phyloP scores from a whole-genome alignment of 2,888 invertebrate genomes.

The Drosophila gaucha region DNA sequence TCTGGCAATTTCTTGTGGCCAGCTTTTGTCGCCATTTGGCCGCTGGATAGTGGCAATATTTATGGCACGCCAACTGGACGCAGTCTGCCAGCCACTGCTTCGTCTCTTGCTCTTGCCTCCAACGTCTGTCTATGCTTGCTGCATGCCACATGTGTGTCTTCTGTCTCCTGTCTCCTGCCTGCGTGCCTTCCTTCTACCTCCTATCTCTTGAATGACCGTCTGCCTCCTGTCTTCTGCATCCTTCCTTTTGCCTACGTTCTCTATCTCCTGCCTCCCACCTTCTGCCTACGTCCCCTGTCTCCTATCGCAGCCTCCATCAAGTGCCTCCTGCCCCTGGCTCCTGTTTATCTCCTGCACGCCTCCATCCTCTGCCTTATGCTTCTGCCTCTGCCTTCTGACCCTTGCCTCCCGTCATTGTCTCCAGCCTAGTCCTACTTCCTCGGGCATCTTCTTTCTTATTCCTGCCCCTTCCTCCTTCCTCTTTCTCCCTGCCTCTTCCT shows the following conservation, averaged over 20 bases:
- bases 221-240: background rate
- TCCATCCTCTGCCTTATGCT: background rate
- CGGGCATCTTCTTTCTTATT: too few species aligned
- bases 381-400: too few species aligned
- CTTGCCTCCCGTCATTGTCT: too few species aligned
- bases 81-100: constrained; percentile 15
- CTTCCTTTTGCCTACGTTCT: background rate
- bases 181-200: background rate
- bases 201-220: too few species aligned
- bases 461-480: too few species aligned
- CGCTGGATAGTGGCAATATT: constrained; percentile 52
- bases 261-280: background rate
- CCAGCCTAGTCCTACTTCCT: too few species aligned
- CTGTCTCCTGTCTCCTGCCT: background rate
- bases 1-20: constrained; percentile 51
- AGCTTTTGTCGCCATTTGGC: constrained; percentile 56
- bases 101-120: background rate
- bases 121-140: background rate
- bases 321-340: too few species aligned
- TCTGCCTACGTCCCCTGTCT: background rate
- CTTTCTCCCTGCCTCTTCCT: too few species aligned
- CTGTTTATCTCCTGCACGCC: background rate
- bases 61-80: constrained; percentile 64
- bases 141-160: background rate
- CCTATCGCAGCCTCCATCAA: too few species aligned